phyloP scores from a whole-genome alignment of 1,140 invertebrate genomes.

The Plectrocnemia conspersa region DNA sequence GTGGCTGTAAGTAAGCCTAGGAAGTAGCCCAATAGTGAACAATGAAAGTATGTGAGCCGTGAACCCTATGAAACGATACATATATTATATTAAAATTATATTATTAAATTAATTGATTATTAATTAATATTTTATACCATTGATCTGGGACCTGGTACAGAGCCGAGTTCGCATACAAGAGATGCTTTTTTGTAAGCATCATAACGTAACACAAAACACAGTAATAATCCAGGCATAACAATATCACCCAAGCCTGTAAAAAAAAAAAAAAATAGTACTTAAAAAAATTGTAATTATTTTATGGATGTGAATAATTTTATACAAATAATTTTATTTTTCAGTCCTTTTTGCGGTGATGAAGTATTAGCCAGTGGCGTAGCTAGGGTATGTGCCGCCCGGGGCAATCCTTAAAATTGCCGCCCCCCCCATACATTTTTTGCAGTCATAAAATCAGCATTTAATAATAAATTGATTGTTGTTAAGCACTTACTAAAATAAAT shows the following conservation, averaged over 20 bases:
- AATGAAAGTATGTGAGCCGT: conserved; percentile 87
- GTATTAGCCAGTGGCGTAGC: background rate
- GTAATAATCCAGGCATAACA: conserved; percentile 93
- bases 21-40: conserved; percentile 96
- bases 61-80: conserved; percentile 43
- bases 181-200: conserved; percentile 95
- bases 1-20: conserved; percentile 93
- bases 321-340: too few relatives aligned
- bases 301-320: too few relatives aligned
- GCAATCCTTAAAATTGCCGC: too few relatives aligned
- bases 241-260: conserved; percentile 81
- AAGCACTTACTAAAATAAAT: too few relatives aligned
- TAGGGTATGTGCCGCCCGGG: too few relatives aligned
- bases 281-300: background rate
- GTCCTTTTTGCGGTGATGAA: background rate
- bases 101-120: conserved; percentile 1
- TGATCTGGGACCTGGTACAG: conserved; percentile 68
- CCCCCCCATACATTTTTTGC: too few relatives aligned
- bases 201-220: conserved; percentile 94
- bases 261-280: conserved; percentile 8
- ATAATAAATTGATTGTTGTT: too few relatives aligned
- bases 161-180: conserved; percentile 67
- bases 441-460: too few relatives aligned
- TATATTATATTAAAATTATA: background rate
- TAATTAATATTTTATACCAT: conserved; percentile 40